Base-by-base conservation (phyloP, 1,140 invertebrate genomes). In the Penaeus japonicus region DNA sequence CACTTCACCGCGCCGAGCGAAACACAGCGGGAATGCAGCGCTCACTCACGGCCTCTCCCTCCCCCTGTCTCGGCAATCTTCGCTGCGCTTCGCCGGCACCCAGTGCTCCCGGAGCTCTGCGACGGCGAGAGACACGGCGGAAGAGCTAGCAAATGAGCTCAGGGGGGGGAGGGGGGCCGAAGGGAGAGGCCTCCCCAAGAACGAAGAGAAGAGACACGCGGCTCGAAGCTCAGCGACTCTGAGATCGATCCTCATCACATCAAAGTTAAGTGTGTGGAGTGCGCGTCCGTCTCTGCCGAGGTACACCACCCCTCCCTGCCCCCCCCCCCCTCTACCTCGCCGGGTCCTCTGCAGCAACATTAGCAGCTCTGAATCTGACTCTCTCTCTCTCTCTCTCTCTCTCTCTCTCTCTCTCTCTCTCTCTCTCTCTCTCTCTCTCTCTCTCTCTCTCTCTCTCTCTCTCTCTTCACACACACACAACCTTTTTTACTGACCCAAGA, bases 1-100 rank as follows among this genome's bases (percentile, higher is more conserved):
- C 81, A 83, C 81, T 83, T 83, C 81, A 83, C 81, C 62, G 62
- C 81, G n/a, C 30, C 30, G 62, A 70, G 30, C 62, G 62, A 79
- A 79, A n/a, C 20, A 20, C 24, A n/a, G 20, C 30, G 77, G 77
- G 39, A 47, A 53, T 15, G 20, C 24, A 47, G 39, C n/a, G 20
- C 15, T 79, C 77, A 47, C 27, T 24, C 70, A 27, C 30, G n/a
- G 17, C 47, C n/a, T 47, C 18, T 47, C 47, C 30, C 20, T 35
- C 77, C 53, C 4, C 20, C 77, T 39, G 5, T 10, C 22, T n/a
- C 22, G 54, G 24, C 18, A 27, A 15, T 32, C 24, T 39, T 30
- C 70, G 2, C 35, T 27, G 4, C 70, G 35, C 18, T 30, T 12
- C 47, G 1, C 5, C 2, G 47, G 47, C 5, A 47, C 47, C 10